phyloP scores from a whole-genome alignment of 2,888 invertebrate genomes.

The Conchocele bisecta region DNA sequence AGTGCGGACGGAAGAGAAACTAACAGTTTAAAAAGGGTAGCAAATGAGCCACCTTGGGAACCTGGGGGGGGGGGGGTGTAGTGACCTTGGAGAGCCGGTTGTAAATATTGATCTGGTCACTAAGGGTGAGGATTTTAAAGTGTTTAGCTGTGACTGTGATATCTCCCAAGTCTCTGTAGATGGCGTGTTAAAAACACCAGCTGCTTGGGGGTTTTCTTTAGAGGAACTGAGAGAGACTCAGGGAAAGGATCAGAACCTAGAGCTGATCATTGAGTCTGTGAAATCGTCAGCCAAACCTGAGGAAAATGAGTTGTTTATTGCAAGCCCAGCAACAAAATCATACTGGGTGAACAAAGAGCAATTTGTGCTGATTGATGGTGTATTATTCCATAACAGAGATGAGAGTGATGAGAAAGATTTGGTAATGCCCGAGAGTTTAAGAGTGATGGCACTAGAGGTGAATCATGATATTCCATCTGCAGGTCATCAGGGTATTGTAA shows the following conservation, averaged over 20 bases:
- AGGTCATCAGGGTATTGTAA: conserved; percentile 18
- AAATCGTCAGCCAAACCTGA: neutral
- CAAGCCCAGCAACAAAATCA: conserved; percentile 10
- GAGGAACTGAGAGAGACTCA: too few relatives aligned
- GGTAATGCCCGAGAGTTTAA: neutral
- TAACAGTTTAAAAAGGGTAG: too few relatives aligned
- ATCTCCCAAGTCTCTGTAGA: too few relatives aligned
- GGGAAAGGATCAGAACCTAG: neutral
- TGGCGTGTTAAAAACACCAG: too few relatives aligned
- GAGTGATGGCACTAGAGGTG: neutral
- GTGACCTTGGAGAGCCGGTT: too few relatives aligned
- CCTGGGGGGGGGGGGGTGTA: too few relatives aligned
- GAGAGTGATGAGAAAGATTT: neutral
- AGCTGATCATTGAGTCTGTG: conserved; percentile 7
- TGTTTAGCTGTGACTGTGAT: too few relatives aligned
- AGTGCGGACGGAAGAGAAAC: too few relatives aligned
- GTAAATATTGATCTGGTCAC: too few relatives aligned
- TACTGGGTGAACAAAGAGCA: conserved; percentile 16
- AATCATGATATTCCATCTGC: conserved; percentile 11
- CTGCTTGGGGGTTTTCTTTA: too few relatives aligned
- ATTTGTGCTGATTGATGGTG: neutral
- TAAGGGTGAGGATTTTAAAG: too few relatives aligned
- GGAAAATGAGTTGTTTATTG: neutral
- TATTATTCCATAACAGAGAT: neutral
- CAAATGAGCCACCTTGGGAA: too few relatives aligned